Conservation (phyloP, 1,140 invertebrate genomes). For the Galendromus occidentalis region DNA sequence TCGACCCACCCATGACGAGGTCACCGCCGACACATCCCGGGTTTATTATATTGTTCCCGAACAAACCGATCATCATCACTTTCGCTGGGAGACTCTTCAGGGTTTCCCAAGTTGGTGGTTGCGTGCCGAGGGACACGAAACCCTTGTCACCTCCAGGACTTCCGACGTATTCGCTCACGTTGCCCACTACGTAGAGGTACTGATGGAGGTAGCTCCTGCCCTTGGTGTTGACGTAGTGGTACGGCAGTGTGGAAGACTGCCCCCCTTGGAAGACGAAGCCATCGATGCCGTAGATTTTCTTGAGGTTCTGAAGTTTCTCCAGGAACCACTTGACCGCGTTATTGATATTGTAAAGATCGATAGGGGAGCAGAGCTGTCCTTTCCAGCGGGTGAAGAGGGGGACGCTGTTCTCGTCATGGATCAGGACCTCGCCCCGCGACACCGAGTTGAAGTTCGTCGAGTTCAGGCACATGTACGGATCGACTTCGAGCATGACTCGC, state of each 20-base stretch:
- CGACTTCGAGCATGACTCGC: neutral
- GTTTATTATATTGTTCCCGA: neutral
- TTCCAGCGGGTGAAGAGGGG: conserved; percentile 6
- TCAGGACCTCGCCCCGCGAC: neutral
- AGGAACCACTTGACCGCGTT: neutral
- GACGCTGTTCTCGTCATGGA: conserved; percentile 5
- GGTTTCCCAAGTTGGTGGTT: neutral
- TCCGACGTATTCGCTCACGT: neutral
- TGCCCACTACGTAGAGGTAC: neutral
- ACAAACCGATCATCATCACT: conserved; percentile 8
- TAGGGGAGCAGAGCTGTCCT: conserved; percentile 6
- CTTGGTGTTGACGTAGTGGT: neutral
- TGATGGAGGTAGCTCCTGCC: neutral
- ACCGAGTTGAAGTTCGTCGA: neutral
- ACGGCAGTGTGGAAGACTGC: neutral
- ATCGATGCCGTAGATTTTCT: conserved; percentile 4
- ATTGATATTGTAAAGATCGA: neutral
- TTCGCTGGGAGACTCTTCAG: neutral
- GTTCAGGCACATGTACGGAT: conserved; percentile 1
- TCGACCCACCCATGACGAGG: neutral
- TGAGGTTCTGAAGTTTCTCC: neutral
- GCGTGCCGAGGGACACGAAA: neutral
- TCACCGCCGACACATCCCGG: conserved; percentile 1
- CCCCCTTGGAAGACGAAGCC: conserved; percentile 5
- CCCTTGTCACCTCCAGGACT: neutral